Percentiles rank a stretch among this genome's conserved stretches.
These are phyloP conservation scores for Monochamus saltuarius DNA, from an alignment of 1,140 invertebrate species.

Conservation along the genomic window DNA sequence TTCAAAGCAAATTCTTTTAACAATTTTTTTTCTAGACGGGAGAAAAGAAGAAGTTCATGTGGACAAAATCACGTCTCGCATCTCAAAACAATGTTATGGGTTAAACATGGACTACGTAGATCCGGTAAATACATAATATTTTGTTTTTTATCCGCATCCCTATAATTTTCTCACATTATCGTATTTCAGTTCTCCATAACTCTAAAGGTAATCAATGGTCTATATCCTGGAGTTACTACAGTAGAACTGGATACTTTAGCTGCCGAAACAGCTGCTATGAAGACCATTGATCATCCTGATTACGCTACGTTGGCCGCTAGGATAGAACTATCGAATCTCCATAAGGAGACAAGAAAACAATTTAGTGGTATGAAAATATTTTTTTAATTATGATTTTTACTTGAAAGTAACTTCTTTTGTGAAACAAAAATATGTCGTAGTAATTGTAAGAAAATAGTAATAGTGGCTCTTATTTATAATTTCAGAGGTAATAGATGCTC, in stretches of 20 bases:
- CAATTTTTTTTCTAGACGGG: constrained; percentile 66
- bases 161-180: not conserved
- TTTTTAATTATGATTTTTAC: not conserved
- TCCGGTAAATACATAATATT: constrained; percentile 70
- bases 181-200: constrained; percentile 60
- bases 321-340: constrained; percentile 95
- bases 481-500: constrained; percentile 86
- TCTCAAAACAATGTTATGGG: constrained; percentile 94
- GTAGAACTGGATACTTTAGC: constrained; percentile 96
- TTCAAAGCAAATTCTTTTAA: not conserved
- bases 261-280: constrained; percentile 93
- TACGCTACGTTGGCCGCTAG: constrained; percentile 94
- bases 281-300: constrained; percentile 96
- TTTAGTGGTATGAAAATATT: constrained; percentile 71
- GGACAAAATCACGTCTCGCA: constrained; percentile 96
- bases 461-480: not conserved
- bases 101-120: constrained; percentile 95
- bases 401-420: no score
- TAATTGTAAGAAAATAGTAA: no score
- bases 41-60: constrained; percentile 92
- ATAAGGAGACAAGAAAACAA: constrained; percentile 92
- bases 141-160: not conserved
- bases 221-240: constrained; percentile 95
- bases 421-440: no score
- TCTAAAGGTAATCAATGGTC: constrained; percentile 85